Conservation (phyloP, 2,113 vertebrate genomes). For the Coturnix japonica region DNA sequence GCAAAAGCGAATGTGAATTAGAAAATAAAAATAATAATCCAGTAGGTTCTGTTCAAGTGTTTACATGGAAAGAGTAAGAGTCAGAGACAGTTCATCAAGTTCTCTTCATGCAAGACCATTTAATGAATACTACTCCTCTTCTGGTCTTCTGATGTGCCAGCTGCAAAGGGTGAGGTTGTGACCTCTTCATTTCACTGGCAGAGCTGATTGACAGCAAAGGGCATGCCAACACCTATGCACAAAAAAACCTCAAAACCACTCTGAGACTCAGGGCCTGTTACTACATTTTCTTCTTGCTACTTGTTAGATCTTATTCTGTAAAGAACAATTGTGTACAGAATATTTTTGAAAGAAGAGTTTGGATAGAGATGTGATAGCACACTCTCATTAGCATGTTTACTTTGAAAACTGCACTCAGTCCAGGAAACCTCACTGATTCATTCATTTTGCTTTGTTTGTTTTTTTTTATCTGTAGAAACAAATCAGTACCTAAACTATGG, state of each 20-base stretch:
- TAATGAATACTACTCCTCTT: not conserved
- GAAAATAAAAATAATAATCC: not conserved
- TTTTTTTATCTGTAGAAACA: not conserved
- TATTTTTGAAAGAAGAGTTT: not conserved
- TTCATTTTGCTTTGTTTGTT: not conserved
- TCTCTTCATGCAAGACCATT: not conserved
- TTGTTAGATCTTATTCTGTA: not conserved
- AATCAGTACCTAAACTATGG: conserved; percentile 4
- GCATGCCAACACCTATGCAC: not conserved
- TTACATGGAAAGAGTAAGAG: not conserved
- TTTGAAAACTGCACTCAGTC: conserved; percentile 15
- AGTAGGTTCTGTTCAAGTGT: not conserved
- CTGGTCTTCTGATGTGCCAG: not conserved
- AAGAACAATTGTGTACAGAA: not conserved
- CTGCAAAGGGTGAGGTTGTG: not conserved
- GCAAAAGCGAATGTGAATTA: not conserved
- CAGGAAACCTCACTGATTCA: conserved; percentile 30
- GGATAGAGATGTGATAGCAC: not conserved
- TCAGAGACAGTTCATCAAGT: fast-evolving
- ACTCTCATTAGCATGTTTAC: not conserved
- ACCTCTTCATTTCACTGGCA: not conserved
- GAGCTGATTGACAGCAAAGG: conserved; percentile 1
- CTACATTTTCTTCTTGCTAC: not conserved
- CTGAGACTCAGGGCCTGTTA: not conserved
- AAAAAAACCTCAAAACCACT: not conserved